Percentiles rank a stretch among this genome's conserved stretches.
Evolutionary conservation across 2,797 vertebrate genomes (phyloP).

Genomic region (Labroides dimidiatus): DNA sequence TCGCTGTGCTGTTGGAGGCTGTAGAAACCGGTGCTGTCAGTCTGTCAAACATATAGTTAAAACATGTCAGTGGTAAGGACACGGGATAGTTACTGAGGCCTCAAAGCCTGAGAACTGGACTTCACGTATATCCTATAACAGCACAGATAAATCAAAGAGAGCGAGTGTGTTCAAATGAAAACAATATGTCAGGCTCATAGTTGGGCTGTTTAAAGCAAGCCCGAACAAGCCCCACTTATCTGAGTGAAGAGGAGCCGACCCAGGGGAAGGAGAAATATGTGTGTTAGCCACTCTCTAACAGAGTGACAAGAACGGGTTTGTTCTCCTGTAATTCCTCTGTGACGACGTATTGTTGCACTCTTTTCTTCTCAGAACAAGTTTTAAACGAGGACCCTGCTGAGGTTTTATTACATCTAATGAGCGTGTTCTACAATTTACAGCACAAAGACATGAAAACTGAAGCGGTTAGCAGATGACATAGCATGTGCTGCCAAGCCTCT

Average conservation of each 20-base stretch:
- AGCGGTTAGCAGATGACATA: background rate
- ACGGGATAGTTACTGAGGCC: background rate
- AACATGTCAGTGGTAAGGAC: background rate
- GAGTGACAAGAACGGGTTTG: constrained; percentile 36
- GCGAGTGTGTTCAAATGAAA: constrained; percentile 19
- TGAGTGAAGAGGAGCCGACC: constrained; percentile 31
- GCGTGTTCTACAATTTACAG: background rate
- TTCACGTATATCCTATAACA: constrained; percentile 8
- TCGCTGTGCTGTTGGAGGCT: background rate
- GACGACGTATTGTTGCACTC: background rate
- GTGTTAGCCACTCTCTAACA: constrained; percentile 11
- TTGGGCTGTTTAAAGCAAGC: constrained; percentile 45
- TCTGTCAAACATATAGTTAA: background rate
- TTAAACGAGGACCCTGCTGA: background rate
- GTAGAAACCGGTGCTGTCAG: constrained; percentile 13
- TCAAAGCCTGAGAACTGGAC: background rate
- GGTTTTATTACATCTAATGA: background rate
- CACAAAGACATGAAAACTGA: background rate
- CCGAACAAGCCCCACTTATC: constrained; percentile 59
- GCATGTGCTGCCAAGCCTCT: constrained; percentile 11
- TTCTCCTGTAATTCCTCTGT: background rate
- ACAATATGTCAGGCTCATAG: constrained; percentile 40
- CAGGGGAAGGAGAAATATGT: constrained; percentile 38
- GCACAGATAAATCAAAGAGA: constrained; percentile 10
- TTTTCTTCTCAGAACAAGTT: background rate